Evolutionary conservation across 2,797 vertebrate genomes (phyloP).

Genomic region (Amphiprion clarkii): DNA sequence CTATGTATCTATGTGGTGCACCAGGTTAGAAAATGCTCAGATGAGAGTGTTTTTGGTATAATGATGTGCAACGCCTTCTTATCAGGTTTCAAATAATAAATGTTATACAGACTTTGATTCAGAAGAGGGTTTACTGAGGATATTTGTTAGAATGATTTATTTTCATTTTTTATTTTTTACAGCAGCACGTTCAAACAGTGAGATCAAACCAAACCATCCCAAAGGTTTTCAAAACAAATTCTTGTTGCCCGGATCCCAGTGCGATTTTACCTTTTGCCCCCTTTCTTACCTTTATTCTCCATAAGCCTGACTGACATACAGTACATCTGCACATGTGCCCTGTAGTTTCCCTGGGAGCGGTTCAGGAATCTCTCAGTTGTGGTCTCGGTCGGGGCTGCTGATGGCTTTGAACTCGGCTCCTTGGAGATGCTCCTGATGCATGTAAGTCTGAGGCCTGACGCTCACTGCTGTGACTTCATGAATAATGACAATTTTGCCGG

Average conservation of each 20-base stretch:
- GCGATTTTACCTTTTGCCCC: neutral
- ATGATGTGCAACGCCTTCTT: too few relatives aligned
- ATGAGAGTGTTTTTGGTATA: too few relatives aligned
- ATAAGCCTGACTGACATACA: constrained; percentile 9
- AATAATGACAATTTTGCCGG: constrained; percentile 65
- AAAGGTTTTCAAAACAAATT: constrained; percentile 18
- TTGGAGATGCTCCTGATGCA: constrained; percentile 45
- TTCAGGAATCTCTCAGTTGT: constrained; percentile 21
- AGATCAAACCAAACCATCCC: neutral
- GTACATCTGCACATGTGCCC: neutral
- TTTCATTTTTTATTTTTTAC: neutral
- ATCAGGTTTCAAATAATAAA: neutral
- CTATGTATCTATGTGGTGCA: too few relatives aligned
- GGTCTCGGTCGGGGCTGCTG: constrained; percentile 24
- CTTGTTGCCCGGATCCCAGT: neutral
- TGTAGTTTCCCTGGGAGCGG: constrained; percentile 29
- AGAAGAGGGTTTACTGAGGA: neutral
- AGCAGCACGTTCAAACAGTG: constrained; percentile 5
- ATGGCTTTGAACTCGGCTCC: constrained; percentile 62
- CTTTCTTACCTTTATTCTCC: constrained; percentile 7
- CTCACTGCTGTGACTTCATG: constrained; percentile 64
- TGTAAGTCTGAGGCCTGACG: constrained; percentile 21
- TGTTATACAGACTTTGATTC: neutral
- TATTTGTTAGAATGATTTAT: neutral
- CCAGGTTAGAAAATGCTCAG: too few relatives aligned